Base-by-base conservation (phyloP, 1,140 invertebrate genomes). In the Piezodorus guildinii region DNA sequence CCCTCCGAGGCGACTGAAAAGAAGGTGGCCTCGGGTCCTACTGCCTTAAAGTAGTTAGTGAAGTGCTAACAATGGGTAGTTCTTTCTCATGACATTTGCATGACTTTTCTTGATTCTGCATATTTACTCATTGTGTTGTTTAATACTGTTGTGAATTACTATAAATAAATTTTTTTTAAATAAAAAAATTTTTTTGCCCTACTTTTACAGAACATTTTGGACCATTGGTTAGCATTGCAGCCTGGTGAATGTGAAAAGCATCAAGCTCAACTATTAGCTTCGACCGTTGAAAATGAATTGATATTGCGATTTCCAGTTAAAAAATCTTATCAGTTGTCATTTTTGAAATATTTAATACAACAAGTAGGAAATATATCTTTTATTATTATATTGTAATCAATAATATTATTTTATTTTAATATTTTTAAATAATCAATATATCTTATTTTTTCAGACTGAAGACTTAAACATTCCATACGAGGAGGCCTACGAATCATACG, bases 401-500 rank as follows among this genome's bases (percentile, higher is more conserved):
- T 17, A 49, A 14, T 49, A 1, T 49, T 49, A 16, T 17, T n/a
- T 19, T 5, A 17, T 27, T 9, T 44, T 4, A 14, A 12, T 49
- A 39, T 44, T 61, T 3, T 43, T 61, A n/a, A 39, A 39, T 6
- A 44, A 45, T 60, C 51, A 60, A 45, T 52, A 44, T 60, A 56
- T 65, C 23, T 25, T 56, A 56, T 25, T 64, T n/a, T n/a, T 61
- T 49, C 61, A 76, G 69, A 69, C 79, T 43, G 77, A 78, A 65
- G 66, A 73, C 62, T 54, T 69, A 59, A 44, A 69, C 62, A 76
- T 76, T 70, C 71, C 78, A 58, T 65, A 74, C 54, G 77, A 78
- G 66, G 68, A 71, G 25, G 27, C 80, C 30, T 80, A 80, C 66
- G 66, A 70, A 16, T 65, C 69, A 14, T 77, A 78, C 66, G 75